Conservation (phyloP, 2,113 vertebrate species). For the Barnardius zonarius region DNA sequence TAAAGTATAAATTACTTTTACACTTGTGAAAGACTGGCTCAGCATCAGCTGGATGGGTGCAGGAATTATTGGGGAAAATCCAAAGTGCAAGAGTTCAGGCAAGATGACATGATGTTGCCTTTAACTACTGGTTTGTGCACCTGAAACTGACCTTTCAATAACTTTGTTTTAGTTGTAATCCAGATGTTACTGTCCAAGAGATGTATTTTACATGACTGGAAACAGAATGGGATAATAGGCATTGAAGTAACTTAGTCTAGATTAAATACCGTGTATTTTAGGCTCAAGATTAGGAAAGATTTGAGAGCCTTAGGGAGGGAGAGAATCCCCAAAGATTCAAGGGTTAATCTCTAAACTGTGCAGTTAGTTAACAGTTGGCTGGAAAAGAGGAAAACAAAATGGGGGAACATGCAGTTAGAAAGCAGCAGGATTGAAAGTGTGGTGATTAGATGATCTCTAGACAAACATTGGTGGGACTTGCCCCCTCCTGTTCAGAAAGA, state of each 20-base stretch:
- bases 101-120: not conserved
- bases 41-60: not conserved
- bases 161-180: not conserved
- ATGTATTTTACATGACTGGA: not conserved
- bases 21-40: not conserved
- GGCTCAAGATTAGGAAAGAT: not conserved
- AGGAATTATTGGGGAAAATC: not conserved
- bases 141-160: not conserved
- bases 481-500: not conserved
- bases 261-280: not conserved
- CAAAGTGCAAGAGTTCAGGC: not conserved
- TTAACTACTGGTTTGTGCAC: not conserved
- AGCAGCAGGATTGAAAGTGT: not conserved
- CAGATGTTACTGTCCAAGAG: not conserved
- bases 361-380: not conserved
- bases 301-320: not conserved
- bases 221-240: not conserved
- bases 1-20: not conserved
- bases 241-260: not conserved
- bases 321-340: not conserved
- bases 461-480: not conserved
- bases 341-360: not conserved
- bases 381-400: not conserved
- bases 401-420: not conserved
- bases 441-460: not conserved